Evolutionary conservation across 2,888 invertebrate species (phyloP), one percentile per base, ranked within the genome.

Genomic region (Sarcophaga caerulescens): DNA sequence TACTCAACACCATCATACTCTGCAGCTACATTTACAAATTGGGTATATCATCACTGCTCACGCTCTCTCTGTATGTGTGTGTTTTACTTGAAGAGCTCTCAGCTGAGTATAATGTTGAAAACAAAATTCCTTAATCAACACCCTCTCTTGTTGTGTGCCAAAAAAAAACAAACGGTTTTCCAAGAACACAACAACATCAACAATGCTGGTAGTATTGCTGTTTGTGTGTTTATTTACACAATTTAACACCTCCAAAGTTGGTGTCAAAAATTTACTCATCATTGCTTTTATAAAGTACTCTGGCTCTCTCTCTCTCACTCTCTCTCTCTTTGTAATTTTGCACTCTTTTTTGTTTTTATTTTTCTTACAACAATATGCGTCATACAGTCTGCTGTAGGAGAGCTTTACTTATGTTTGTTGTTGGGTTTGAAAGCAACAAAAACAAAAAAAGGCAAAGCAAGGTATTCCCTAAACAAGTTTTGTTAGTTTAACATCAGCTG

Each of bases 1-100:
- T 19, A 45, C 44, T 19, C 45, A 25, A 21, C 63, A 11, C 8
- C 81, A 23, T 69, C 35, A 75, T 47, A 66, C 17, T 62, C 47
- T 12, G 25, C 44, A 70, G n/a, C 62, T 62, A 69, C 45, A 66
- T 47, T 63, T 45, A 25, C 69, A 79, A 84, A 84, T 84, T 84
- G 84, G 84, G 57, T 79, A 84, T 84, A 81, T 81, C 74, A 75
- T 85, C 6, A 35, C 6, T 69, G 68, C 85, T 81, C 44, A 79
- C 75, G 35, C 81, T 81, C 85, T 85, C 81, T 74, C 52, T 52
- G 57, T 59, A 0, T 71, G 35, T 8, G 25, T 60, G 12, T 35
- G 44, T 44, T 77, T 63, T 71, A 65, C 76, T 75, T 21, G 69
- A 62, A 68, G 35, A 71, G 23, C 57, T 45, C 85, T 62, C 83